Percentiles rank a stretch among this genome's conserved stretches.
Evolutionary conservation across 1,140 invertebrate genomes (phyloP).

Genomic region (Octopus sinensis): DNA sequence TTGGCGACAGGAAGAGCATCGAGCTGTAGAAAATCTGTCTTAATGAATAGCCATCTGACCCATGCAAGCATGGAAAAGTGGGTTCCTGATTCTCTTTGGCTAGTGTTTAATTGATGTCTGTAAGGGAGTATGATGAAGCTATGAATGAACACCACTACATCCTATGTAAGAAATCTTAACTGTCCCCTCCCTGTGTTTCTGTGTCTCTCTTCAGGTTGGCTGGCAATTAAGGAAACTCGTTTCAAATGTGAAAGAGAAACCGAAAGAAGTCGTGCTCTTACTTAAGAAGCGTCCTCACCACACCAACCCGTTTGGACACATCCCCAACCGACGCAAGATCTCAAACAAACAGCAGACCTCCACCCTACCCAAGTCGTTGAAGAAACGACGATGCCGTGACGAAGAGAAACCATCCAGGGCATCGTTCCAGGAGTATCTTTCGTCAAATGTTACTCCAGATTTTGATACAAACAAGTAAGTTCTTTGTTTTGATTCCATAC

Average conservation of each 20-base stretch:
- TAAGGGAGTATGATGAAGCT: too few species aligned
- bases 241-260: slow-evolving; percentile 72
- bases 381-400: slow-evolving; percentile 45
- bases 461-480: slow-evolving; percentile 35
- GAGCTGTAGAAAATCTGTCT: too few species aligned
- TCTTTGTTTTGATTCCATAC: background rate
- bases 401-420: slow-evolving; percentile 34
- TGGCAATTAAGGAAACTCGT: slow-evolving; percentile 83
- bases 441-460: slow-evolving; percentile 33
- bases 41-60: too few species aligned
- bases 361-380: slow-evolving; percentile 48
- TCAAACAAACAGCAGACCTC: slow-evolving; percentile 40
- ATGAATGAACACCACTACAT: too few species aligned
- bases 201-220: slow-evolving; percentile 62
- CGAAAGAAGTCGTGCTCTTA: slow-evolving; percentile 76
- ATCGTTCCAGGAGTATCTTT: slow-evolving; percentile 46
- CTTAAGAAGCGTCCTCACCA: slow-evolving; percentile 81
- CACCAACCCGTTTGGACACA: slow-evolving; percentile 77
- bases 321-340: slow-evolving; percentile 50
- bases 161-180: too few species aligned
- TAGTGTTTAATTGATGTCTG: too few species aligned
- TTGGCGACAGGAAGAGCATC: too few species aligned
- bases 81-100: too few species aligned
- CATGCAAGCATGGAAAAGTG: too few species aligned
- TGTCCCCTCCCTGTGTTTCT: too few species aligned